Conservation (phyloP, 2,888 invertebrate genomes). For the Acrobasis consociella region DNA sequence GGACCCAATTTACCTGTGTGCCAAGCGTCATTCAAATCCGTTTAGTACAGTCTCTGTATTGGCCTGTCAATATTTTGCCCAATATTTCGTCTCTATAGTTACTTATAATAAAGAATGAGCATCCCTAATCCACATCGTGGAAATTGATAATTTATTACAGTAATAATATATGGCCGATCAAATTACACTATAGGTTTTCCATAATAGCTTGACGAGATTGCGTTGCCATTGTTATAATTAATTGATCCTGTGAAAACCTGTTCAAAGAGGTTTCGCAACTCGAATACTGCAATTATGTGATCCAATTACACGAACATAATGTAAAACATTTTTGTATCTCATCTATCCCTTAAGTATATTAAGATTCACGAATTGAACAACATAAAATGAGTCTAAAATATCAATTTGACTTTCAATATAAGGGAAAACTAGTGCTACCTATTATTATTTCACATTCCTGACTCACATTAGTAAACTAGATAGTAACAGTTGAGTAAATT, state of each 20-base stretch:
- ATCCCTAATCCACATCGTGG: neutral
- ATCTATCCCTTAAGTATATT: neutral
- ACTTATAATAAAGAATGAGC: too few relatives aligned
- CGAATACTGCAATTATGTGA: slow-evolving; percentile 41
- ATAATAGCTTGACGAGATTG: slow-evolving; percentile 1
- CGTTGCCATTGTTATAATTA: slow-evolving; percentile 33
- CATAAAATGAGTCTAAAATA: neutral
- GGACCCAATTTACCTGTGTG: too few relatives aligned
- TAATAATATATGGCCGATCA: slow-evolving; percentile 3
- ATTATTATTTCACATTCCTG: too few relatives aligned
- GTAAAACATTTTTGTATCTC: neutral
- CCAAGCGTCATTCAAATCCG: too few relatives aligned
- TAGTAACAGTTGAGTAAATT: too few relatives aligned
- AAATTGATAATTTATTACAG: neutral
- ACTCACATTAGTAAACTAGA: too few relatives aligned
- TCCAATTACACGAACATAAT: neutral
- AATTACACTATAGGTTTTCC: neutral
- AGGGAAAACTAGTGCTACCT: too few relatives aligned
- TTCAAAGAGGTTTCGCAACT: slow-evolving; percentile 40
- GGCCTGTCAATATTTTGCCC: too few relatives aligned
- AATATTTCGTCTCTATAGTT: too few relatives aligned
- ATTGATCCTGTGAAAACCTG: slow-evolving; percentile 36
- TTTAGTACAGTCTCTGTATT: too few relatives aligned
- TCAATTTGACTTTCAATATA: too few relatives aligned
- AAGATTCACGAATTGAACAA: neutral